These are phyloP conservation scores for Amblyjoppa proteus DNA, from an alignment of 2,888 invertebrate genomes.

Conservation along the genomic window DNA sequence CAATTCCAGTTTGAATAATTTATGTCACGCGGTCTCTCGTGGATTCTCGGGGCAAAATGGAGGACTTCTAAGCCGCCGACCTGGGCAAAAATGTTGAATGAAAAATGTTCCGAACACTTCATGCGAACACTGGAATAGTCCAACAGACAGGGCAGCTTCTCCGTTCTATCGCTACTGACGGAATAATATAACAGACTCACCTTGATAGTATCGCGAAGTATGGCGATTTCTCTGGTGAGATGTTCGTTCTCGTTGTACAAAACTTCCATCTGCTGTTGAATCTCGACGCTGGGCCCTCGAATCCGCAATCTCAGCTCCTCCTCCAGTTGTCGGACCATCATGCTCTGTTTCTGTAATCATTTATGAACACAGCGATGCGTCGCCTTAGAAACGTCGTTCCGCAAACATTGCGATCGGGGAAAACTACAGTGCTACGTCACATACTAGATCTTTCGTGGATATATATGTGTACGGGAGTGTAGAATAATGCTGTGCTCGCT, in stretches of 20 bases:
- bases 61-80: too few relatives aligned
- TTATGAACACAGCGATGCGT: constrained; percentile 33
- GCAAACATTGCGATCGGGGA: constrained; percentile 14
- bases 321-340: constrained; percentile 96
- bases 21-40: too few relatives aligned
- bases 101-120: too few relatives aligned
- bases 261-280: constrained; percentile 96
- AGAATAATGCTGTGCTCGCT: not conserved
- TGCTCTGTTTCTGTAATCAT: constrained; percentile 95
- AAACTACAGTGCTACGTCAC: not conserved
- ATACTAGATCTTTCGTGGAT: not conserved
- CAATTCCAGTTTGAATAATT: too few relatives aligned
- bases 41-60: too few relatives aligned
- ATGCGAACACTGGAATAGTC: not conserved
- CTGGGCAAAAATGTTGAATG: too few relatives aligned
- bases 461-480: not conserved
- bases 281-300: constrained; percentile 95
- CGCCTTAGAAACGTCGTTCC: constrained; percentile 55
- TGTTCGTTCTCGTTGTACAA: constrained; percentile 97
- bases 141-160: not conserved
- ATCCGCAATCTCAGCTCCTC: constrained; percentile 95
- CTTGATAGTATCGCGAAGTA: constrained; percentile 97
- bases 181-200: constrained; percentile 83
- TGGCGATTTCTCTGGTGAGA: constrained; percentile 95
- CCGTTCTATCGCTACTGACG: not conserved